These are phyloP conservation scores for Aythya baeri DNA, from an alignment of 2,113 vertebrate genomes.

Conservation along the genomic window DNA sequence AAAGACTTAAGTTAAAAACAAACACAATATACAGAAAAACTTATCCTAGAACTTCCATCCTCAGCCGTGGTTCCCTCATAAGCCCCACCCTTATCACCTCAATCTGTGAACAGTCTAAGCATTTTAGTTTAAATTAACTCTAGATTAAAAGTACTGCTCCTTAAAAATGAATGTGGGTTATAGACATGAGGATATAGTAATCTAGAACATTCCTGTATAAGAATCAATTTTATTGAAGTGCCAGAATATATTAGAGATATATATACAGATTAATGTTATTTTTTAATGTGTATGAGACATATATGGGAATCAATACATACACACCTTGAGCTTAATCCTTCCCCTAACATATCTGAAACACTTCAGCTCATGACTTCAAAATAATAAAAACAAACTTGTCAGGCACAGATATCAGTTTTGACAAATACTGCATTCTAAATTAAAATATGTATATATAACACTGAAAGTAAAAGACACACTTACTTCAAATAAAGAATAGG, in stretches of 20 bases:
- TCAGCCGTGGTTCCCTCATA: background rate
- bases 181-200: background rate
- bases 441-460: too few species aligned
- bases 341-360: background rate
- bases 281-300: background rate
- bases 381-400: background rate
- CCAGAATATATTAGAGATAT: background rate
- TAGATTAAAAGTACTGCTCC: background rate
- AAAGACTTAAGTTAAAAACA: background rate
- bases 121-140: background rate
- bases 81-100: background rate
- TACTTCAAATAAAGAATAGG: background rate
- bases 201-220: background rate
- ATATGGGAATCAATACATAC: background rate
- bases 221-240: background rate
- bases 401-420: background rate
- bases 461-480: background rate
- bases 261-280: too few species aligned
- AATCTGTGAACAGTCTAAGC: background rate
- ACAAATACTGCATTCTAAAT: background rate
- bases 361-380: background rate
- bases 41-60: background rate
- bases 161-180: background rate
- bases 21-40: background rate
- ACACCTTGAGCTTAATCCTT: background rate